Evolutionary conservation across 2,113 vertebrate genomes (phyloP), one percentile per base, ranked within the genome.

Genomic region (Glareola pratincola): DNA sequence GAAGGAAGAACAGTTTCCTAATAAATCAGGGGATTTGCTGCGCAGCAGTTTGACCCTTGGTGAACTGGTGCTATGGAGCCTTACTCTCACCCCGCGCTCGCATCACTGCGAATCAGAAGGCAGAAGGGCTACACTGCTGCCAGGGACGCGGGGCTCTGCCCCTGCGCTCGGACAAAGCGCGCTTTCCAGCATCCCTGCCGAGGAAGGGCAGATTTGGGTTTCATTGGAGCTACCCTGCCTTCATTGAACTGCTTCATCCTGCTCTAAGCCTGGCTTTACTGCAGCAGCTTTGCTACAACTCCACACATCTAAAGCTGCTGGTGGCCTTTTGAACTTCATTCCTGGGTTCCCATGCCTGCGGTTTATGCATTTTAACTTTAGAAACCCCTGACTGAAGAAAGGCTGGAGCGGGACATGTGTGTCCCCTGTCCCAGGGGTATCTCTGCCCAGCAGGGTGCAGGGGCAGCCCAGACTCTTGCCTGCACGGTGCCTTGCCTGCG

Each of bases 81-180:
- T 41, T 67, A 50, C 54, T 85, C 64, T 71, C 41, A 67, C 26
- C 32, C 54, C 1, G 9, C 0, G 0, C 45, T 69, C 62, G 29
- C 26, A 80, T 14, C 54, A 21, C 37, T 27, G 51, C 29, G 73
- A 27, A 67, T 69, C 62, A 27, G 50, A 22, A 64, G 41, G 45
- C 59, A 59, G 69, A 53, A 63, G n/a, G 73, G 53, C 8, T 48
- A 4, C 13, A 4, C 24, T 1, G 2, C 69, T 91, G 56, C n/a
- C 48, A 48, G 75, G n/a, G 48, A 26, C 0, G 0, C 18, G 36
- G 26, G 54, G 45, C 19, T 88, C 57, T 90, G 81, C 18, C 76
- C n/a, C 73, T 43, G 39, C 0, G 0, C 43, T 30, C 21, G 14
- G 54, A 45, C 62, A 73, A 66, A 41, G 36, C 2, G 1, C 0